Evolutionary conservation across 2,113 vertebrate species (phyloP), one percentile per base, ranked within the genome.

Genomic region (Xerus inauris): DNA sequence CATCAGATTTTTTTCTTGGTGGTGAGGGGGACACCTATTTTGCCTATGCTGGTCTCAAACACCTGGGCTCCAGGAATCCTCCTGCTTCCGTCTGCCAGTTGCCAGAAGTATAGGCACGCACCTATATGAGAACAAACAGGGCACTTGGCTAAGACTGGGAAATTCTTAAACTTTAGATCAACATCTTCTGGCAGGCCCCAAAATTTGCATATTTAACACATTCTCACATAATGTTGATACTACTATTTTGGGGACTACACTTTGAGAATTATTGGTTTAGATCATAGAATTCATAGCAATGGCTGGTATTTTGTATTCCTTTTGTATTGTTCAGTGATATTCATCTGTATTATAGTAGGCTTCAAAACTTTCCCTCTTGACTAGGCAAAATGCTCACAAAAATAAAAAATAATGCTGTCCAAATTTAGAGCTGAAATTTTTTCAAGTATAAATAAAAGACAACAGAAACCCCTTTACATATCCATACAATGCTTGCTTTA

Each of bases 141-240:
- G 13, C 22, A 51, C n/a, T 22, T 16, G 28, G 35, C 32, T 32
- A 89, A 57, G 24, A 75, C n/a, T 4, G 1, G 35, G 26, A 42
- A 38, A 14, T 80, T 97, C 62, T 96, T 64, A 87, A 92, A 71
- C 19, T 80, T 83, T 14, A 82, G 16, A 64, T 45, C 12, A 79
- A 57, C 85, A 83, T 87, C 26, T 94, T 57, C 40, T 80, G 28
- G 20, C 47, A 32, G 38, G 22, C 8, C 42, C 2, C 76, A 49
- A 3, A 77, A 88, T 57, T 71, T 94, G 26, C 22, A 75, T 35
- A 91, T 81, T 77, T 49, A 93, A 73, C 10, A 49, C 59, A 47
- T 67, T 96, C 57, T 94, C 71, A 57, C 22, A 80, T 51, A 84
- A 89, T 6, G 38, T 3, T 89, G 26, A 79, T 28, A 69, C 6